A percentile compares a stretch with the other conserved stretches of the same genome.
Evolutionary conservation across 2,113 vertebrate genomes (phyloP).

Genomic region (Lota lota): DNA sequence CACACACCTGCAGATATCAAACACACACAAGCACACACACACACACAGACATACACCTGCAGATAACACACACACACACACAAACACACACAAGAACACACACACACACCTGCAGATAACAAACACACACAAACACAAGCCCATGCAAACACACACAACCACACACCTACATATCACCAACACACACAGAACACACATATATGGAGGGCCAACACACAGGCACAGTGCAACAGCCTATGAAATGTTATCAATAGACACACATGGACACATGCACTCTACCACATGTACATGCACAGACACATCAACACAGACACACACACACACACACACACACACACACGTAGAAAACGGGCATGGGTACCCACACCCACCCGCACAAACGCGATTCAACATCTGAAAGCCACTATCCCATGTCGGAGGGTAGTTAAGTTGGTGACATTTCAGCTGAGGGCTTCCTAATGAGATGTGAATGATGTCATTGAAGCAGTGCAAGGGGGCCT

Average conservation of each 20-base stretch:
- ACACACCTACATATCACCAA: too few species aligned
- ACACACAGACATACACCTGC: slow-evolving; percentile 6
- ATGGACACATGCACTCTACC: neutral
- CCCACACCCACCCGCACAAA: slow-evolving; percentile 1
- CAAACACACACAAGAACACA: too few species aligned
- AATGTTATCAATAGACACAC: slow-evolving; percentile 6
- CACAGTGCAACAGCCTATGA: slow-evolving; percentile 6
- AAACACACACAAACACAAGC: too few species aligned
- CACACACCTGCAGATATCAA: slow-evolving; percentile 17
- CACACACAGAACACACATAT: too few species aligned
- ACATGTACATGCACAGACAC: neutral
- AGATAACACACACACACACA: neutral
- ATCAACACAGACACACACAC: too few species aligned
- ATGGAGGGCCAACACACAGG: too few species aligned
- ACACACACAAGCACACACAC: slow-evolving; percentile 4
- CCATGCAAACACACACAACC: too few species aligned
- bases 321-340: too few species aligned
- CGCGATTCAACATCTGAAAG: slow-evolving; percentile 38
- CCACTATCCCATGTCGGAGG: slow-evolving; percentile 38
- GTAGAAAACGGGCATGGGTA: too few species aligned
- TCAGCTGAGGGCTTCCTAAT: slow-evolving; percentile 47
- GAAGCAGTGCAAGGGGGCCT: slow-evolving; percentile 9
- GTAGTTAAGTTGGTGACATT: slow-evolving; percentile 52
- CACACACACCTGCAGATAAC: too few species aligned
- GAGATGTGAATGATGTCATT: slow-evolving; percentile 34